Conservation (phyloP, 2,888 invertebrate genomes). For the Agrochola circellaris region DNA sequence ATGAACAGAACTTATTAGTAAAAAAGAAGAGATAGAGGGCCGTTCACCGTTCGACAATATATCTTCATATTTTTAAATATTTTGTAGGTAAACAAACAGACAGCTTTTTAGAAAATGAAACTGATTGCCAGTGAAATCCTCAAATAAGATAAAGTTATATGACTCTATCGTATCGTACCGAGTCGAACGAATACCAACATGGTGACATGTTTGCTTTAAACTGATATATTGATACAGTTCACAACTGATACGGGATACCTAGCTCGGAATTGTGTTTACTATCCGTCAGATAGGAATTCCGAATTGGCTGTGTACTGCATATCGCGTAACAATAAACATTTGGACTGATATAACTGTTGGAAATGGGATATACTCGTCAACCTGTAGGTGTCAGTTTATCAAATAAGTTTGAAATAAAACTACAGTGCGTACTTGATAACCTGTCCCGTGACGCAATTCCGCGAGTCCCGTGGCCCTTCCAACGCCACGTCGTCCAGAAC, state of each 20-base stretch:
- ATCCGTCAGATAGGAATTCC: constrained; percentile 25
- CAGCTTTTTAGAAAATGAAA: constrained; percentile 31
- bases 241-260: constrained; percentile 38
- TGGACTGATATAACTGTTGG: constrained; percentile 2
- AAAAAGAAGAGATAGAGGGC: not conserved
- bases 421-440: too few relatives aligned
- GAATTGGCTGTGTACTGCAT: constrained; percentile 4
- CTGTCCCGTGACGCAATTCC: too few relatives aligned
- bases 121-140: constrained; percentile 26
- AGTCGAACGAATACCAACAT: constrained; percentile 48
- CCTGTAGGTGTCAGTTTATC: not conserved
- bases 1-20: not conserved
- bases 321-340: constrained; percentile 23
- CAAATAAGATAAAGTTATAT: constrained; percentile 55
- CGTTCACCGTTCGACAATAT: not conserved
- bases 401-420: not conserved
- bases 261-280: constrained; percentile 46
- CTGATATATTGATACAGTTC: constrained; percentile 68
- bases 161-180: constrained; percentile 18
- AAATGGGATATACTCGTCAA: not conserved
- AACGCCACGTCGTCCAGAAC: too few relatives aligned
- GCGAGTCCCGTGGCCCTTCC: too few relatives aligned
- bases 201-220: constrained; percentile 67
- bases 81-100: constrained; percentile 2
- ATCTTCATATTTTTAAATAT: constrained; percentile 12